Conservation (phyloP, 2,113 vertebrate species). For the Ammospiza caudacuta region DNA sequence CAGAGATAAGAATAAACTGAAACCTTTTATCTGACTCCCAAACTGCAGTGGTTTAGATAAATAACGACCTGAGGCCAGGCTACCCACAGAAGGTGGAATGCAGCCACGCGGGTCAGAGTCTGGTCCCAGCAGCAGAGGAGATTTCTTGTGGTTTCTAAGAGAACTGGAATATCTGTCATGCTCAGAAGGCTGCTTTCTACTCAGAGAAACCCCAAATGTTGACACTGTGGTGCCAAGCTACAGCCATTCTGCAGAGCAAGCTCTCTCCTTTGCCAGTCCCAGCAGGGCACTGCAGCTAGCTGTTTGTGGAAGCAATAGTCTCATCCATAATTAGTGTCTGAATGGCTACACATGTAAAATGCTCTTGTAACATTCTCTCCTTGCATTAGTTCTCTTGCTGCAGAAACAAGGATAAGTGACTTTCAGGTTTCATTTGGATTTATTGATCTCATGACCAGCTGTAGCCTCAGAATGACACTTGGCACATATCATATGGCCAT, state of each 20-base stretch:
- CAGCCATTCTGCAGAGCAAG: background rate
- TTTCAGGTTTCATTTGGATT: background rate
- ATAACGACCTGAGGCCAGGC: background rate
- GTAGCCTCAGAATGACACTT: background rate
- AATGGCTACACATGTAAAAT: background rate
- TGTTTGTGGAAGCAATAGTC: background rate
- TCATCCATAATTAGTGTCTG: background rate
- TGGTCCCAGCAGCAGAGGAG: accelerated
- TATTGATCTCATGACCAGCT: background rate
- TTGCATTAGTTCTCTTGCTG: background rate
- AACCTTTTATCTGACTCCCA: background rate
- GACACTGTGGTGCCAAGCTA: background rate
- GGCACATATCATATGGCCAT: background rate
- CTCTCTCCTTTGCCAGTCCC: background rate
- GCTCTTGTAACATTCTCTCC: background rate
- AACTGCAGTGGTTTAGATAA: background rate
- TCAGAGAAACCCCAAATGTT: background rate
- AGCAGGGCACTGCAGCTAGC: background rate
- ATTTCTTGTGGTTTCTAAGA: background rate
- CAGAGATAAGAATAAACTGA: background rate
- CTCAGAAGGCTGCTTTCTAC: background rate
- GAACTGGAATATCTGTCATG: background rate
- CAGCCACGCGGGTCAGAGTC: background rate
- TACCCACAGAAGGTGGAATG: background rate
- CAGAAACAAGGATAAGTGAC: background rate